Conservation (phyloP, 2,113 vertebrate species). For the Larimichthys polyactis region DNA sequence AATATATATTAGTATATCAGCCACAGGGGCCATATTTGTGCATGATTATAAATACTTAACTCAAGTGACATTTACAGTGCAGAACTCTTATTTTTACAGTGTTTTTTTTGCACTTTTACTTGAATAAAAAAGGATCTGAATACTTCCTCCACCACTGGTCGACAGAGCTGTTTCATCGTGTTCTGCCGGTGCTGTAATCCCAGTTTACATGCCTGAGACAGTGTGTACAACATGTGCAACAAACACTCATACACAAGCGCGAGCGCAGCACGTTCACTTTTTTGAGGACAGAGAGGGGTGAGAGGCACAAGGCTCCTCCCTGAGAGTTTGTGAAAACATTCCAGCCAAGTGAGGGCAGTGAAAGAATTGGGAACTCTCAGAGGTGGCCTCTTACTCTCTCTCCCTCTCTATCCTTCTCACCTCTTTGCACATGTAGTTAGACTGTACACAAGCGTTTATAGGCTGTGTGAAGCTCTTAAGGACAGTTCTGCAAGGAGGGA, state of each 20-base stretch:
- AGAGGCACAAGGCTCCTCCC: conserved; percentile 82
- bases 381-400: conserved; percentile 51
- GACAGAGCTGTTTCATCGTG: neutral
- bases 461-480: conserved; percentile 22
- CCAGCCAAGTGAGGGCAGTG: conserved; percentile 77
- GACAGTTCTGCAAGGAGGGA: conserved; percentile 1
- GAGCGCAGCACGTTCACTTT: conserved; percentile 46
- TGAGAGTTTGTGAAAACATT: conserved; percentile 86
- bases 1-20: too few relatives aligned
- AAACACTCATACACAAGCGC: conserved; percentile 28
- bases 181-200: neutral
- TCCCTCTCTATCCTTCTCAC: conserved; percentile 43
- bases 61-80: neutral
- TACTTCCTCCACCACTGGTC: neutral
- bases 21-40: too few relatives aligned
- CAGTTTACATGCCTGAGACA: neutral
- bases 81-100: neutral
- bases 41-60: neutral
- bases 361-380: conserved; percentile 73
- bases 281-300: conserved; percentile 54
- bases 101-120: neutral
- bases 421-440: conserved; percentile 30
- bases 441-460: neutral
- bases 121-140: neutral
- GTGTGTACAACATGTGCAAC: conserved; percentile 14